Base-by-base conservation (phyloP, 2,797 vertebrate species). In the Siniperca undulata region DNA sequence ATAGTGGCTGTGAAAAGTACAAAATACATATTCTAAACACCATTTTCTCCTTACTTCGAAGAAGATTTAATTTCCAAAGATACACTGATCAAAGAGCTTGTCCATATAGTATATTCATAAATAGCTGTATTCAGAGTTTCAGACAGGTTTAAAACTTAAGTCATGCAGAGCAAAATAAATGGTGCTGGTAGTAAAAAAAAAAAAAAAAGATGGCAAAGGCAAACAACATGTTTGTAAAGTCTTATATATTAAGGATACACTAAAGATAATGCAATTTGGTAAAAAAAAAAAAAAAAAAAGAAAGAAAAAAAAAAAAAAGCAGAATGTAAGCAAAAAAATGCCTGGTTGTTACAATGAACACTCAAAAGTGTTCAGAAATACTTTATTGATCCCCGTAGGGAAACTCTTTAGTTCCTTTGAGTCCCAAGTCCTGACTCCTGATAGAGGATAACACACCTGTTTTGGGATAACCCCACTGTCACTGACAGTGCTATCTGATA, bases 401-500 rank as follows among this genome's bases (percentile, higher is more conserved):
- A n/a, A n/a, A n/a, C n/a, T n/a, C n/a, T n/a, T n/a, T n/a, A n/a
- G n/a, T n/a, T 59, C 17, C 17, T 9, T 46, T 59, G 22, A n/a
- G n/a, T 42, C 19, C 36, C 38, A 40, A 40, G 46, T 48, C 16
- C 16, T n/a, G 34, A 13, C 0, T 48, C 17, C 16, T n/a, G 19
- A 13, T 0, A 62, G 20, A 58, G 9, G 5, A 71, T 22, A 52
- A 34, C 5, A 30, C 10, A 13, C 3, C 38, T 40, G 64, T 12
- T 70, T 42, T 30, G 3, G 16, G 5, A 34, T 56, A 42, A 65
- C 38, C 4, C 17, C 24, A 65, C 9, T 10, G 40, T 12, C 40
- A 42, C 40, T 58, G 46, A 78, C 62, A 66, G 74, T 20, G 36
- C 40, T 64, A 74, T 83, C 30, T 75, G 68, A 76, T 79, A 75